Evolutionary conservation across 1,140 invertebrate species (phyloP).

Genomic region (Araneus ventricosus): DNA sequence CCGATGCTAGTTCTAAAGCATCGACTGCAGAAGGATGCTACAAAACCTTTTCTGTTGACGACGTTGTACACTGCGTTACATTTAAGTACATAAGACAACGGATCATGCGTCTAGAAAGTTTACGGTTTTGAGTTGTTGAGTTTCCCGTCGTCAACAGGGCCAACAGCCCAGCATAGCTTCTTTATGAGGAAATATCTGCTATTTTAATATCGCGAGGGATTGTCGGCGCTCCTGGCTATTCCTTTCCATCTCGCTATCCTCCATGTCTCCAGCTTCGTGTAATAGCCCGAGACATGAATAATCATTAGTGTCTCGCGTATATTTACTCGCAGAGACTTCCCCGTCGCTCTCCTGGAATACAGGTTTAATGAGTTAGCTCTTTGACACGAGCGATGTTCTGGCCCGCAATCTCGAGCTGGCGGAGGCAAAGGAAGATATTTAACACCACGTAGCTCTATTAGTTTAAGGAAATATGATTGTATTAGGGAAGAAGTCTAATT

Average conservation of each 20-base stretch:
- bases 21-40: too few species aligned
- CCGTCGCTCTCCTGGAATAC: conserved; percentile 1
- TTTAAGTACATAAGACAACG: not conserved
- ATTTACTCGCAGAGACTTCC: not conserved
- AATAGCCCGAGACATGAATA: conserved; percentile 33
- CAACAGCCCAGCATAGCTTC: not conserved
- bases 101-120: not conserved
- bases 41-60: too few species aligned
- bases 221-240: not conserved
- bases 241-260: conserved; percentile 9
- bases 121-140: not conserved
- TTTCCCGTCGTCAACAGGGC: not conserved
- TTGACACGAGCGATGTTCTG: conserved; percentile 16
- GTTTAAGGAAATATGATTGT: conserved; percentile 1
- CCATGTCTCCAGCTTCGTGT: not conserved
- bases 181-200: not conserved
- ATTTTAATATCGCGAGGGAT: conserved; percentile 20
- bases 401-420: not conserved
- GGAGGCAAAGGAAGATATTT: not conserved
- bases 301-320: conserved; percentile 9
- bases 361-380: conserved; percentile 24
- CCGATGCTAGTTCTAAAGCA: too few species aligned
- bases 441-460: not conserved
- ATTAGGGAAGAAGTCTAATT: conserved; percentile 8
- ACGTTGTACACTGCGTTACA: too few species aligned